These are phyloP conservation scores for Seriola dumerili DNA, from an alignment of 2,113 vertebrate genomes.

Conservation along the genomic window DNA sequence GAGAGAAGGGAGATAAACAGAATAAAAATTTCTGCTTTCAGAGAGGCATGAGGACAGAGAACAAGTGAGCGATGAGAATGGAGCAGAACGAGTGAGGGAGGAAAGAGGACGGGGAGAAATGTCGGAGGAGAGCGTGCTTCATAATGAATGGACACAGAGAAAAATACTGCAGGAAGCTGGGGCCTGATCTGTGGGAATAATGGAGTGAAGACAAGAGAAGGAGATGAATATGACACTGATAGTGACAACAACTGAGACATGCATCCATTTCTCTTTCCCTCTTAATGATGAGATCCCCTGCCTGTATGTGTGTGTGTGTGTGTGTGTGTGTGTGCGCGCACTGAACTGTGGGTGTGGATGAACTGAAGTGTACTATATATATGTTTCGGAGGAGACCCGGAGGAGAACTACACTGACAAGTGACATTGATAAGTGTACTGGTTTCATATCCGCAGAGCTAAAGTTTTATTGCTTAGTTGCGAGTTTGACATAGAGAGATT, in stretches of 20 bases:
- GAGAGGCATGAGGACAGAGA: slow-evolving; percentile 27
- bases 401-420: slow-evolving; percentile 3
- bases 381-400: neutral
- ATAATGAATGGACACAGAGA: slow-evolving; percentile 46
- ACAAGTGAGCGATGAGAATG: neutral
- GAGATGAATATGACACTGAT: slow-evolving; percentile 36
- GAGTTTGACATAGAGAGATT: neutral
- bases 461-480: neutral
- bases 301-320: slow-evolving; percentile 7
- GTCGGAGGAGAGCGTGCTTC: slow-evolving; percentile 43
- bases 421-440: neutral
- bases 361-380: neutral
- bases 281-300: slow-evolving; percentile 25
- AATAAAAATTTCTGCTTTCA: slow-evolving; percentile 37
- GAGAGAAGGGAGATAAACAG: slow-evolving; percentile 32
- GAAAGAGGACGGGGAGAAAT: neutral
- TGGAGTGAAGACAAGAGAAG: slow-evolving; percentile 21
- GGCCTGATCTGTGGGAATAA: slow-evolving; percentile 32
- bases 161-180: slow-evolving; percentile 19
- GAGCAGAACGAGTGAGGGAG: neutral
- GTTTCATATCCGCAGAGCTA: slow-evolving; percentile 3
- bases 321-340: neutral
- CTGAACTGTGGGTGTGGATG: neutral
- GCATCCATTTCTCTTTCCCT: slow-evolving; percentile 21
- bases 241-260: slow-evolving; percentile 20